Evolutionary conservation across 2,888 invertebrate genomes (phyloP), one percentile per base, ranked within the genome.

Genomic region (Drosophila gaucha): DNA sequence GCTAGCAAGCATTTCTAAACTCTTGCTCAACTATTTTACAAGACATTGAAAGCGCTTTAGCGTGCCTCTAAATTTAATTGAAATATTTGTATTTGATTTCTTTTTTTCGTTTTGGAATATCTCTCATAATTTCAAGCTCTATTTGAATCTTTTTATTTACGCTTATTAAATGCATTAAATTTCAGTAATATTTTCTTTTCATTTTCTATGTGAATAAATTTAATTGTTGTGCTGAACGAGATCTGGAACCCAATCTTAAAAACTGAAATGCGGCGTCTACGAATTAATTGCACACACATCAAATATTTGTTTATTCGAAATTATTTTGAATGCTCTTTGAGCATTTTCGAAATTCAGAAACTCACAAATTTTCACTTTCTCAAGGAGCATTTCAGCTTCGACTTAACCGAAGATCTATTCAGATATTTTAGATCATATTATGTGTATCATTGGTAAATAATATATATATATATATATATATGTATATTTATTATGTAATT

Each of bases 101-200:
- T 54, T 10, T 26, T 31, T 39, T 43, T 52, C 35, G 39, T 43
- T 43, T 38, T 36, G 28, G 16, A 54, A 54, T 56, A 57, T 60
- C 33, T 44, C 31, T 76, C 31, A 39, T 52, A 38, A 44, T 56
- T 51, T 73, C 78, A 80, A 80, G 84, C 80, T 80, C 80, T 80
- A 78, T 68, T 80, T 69, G 78, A 86, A 86, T 77, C 26, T 41
- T 16, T 66, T 72, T 60, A 58, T 71, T 84, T 86, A 82, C 83
- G 86, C 86, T 82, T 75, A 75, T 87, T 82, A 82, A 82, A 82
- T 82, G 82, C 82, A 73, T 70, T 85, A 67, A 87, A 78, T 85
- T 87, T 75, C 72, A 64, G 69, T 80, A 86, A 83, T 76, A 35
- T 54, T 46, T 33, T 38, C 28, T n/a, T 26, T n/a, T n/a, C n/a